Evolutionary conservation across 2,797 vertebrate genomes (phyloP).

Genomic region (Potorous gilbertii): DNA sequence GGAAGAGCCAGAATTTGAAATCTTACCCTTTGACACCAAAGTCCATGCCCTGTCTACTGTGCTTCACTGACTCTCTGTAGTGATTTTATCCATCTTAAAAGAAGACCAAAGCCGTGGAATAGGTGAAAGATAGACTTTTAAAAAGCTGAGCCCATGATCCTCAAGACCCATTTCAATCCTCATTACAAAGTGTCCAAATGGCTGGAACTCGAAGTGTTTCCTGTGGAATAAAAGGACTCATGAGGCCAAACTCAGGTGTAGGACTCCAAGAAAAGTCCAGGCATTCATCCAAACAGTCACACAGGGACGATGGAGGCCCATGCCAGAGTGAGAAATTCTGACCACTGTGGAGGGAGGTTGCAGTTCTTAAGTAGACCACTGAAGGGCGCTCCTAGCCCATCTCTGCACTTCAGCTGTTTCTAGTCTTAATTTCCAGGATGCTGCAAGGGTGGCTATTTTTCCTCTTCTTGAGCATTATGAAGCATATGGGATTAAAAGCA

Average conservation of each 20-base stretch:
- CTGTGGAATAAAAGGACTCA: background rate
- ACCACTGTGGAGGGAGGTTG: background rate
- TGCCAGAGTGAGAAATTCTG: background rate
- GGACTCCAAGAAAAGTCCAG: background rate
- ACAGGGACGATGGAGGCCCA: fast-evolving
- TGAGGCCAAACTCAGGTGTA: background rate
- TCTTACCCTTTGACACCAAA: background rate
- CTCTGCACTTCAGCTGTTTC: background rate
- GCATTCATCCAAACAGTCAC: background rate
- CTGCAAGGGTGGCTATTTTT: fast-evolving
- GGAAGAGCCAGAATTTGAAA: background rate
- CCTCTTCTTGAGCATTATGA: background rate
- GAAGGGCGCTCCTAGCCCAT: constrained; percentile 80
- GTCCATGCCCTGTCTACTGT: background rate
- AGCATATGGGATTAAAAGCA: constrained; percentile 44
- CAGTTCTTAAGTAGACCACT: constrained; percentile 64
- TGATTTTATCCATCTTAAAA: background rate
- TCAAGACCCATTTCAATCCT: background rate
- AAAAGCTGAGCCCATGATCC: background rate
- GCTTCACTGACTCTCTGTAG: background rate
- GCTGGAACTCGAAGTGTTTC: background rate
- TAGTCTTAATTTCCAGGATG: fast-evolving
- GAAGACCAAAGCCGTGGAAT: background rate
- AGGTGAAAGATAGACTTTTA: background rate
- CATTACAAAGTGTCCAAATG: background rate